Base-by-base conservation (phyloP, 2,888 invertebrate species). In the Meiosimyza platycephala region DNA sequence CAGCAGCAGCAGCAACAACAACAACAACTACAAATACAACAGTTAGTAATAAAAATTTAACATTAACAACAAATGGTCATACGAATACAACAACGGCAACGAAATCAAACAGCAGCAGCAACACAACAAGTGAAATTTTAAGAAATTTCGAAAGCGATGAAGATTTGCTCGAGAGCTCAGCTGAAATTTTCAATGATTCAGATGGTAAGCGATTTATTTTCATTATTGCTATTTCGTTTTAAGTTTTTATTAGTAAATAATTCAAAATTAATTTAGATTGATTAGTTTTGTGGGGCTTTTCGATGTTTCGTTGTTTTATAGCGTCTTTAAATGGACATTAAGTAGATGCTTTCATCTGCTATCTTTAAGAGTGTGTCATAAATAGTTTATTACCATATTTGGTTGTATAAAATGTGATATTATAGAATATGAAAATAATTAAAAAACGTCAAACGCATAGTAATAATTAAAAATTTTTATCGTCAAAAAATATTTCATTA, bases 161-260 rank as follows among this genome's bases (percentile, higher is more conserved):
- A 33, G 70, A 70, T 16, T 52, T 50, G 65, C 52, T 74, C 63
- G 64, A 74, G 63, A 77, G 71, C 69, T 76, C 75, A 63, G 73
- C 76, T 40, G 78, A 78, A 77, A 74, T 78, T 69, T 76, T 76
- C 60, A 73, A 72, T 71, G 74, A 76, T 72, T 76, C 75, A 66
- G 78, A 74, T 72, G 76, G 78, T 76, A 59, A 76, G 76, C 70
- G 60, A 48, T 63, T 64, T 59, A 48, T 60, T 18, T 52, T 54
- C 51, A 55, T 33, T 51, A 33, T 52, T 66, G 57, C 18, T 50
- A 16, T 55, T 68, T 3, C 51, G 57, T 18, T 63, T 51, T 1
- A 2, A 22, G 4, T 28, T 52, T 66, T 4, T 48, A 47, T 40
- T 40, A 60, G 33, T 3, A 11, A 15, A 60, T 33, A 60, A 60